Evolutionary conservation across 1,140 invertebrate species (phyloP).

Genomic region (Muscidifurax raptorellus): DNA sequence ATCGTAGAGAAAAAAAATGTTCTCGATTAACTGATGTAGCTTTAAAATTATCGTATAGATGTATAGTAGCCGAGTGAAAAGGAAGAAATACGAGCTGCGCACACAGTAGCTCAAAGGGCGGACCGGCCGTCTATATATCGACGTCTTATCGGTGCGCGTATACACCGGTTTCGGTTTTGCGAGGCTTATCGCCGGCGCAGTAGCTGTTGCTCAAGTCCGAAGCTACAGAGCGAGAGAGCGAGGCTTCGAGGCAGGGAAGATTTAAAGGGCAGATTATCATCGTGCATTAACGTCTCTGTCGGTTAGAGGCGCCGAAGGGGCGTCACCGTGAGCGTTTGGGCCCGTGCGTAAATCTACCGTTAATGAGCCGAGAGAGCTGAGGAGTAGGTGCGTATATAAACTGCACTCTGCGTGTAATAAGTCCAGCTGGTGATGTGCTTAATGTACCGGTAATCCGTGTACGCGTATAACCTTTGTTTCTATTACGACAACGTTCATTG

Average conservation of each 20-base stretch:
- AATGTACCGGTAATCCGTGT: too few species aligned
- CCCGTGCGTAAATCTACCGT: constrained; percentile 1
- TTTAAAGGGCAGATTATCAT: constrained; percentile 32
- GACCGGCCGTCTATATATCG: background rate
- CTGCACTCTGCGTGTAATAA: background rate
- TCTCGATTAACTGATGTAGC: background rate
- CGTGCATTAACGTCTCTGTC: constrained; percentile 21
- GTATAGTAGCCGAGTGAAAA: too few species aligned
- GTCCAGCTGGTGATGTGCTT: background rate
- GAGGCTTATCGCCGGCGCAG: background rate
- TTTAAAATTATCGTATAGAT: background rate
- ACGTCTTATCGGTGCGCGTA: background rate
- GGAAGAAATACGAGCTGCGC: background rate
- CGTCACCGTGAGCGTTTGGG: background rate
- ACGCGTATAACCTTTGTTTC: background rate
- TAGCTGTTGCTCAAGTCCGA: background rate
- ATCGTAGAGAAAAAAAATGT: background rate
- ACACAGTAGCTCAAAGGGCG: background rate
- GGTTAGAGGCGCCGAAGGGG: constrained; percentile 14
- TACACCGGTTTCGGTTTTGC: background rate
- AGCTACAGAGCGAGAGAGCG: background rate
- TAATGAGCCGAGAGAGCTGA: background rate
- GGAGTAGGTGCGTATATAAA: too few species aligned
- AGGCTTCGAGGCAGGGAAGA: background rate
- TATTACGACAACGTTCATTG: background rate